Conservation (phyloP, 2,888 invertebrate genomes). For the Chymomyza procnemis region DNA sequence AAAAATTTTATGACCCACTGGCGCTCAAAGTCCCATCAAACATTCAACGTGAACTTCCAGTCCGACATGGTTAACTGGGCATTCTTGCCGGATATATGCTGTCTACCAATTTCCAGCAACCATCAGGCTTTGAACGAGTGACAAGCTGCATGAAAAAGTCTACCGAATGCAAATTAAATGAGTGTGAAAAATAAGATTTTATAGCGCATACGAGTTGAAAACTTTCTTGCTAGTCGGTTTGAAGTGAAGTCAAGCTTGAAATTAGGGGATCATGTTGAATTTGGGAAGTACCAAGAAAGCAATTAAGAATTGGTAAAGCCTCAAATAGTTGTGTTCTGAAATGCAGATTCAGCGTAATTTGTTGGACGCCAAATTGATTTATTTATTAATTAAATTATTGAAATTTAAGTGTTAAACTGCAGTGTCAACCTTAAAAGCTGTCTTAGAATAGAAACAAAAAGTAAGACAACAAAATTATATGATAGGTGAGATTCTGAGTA, state of each 20-base stretch:
- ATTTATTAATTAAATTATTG: too few relatives aligned
- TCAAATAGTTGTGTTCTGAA: too few relatives aligned
- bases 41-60: slow-evolving; percentile 13
- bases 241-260: slow-evolving; percentile 57
- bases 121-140: not conserved
- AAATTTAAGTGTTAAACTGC: too few relatives aligned
- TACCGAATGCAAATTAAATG: slow-evolving; percentile 57
- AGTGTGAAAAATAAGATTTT: not conserved
- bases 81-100: slow-evolving; percentile 48
- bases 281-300: not conserved
- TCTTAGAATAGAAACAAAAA: too few relatives aligned
- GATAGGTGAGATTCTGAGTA: too few relatives aligned
- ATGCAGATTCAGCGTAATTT: too few relatives aligned
- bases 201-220: slow-evolving; percentile 24
- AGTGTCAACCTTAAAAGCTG: too few relatives aligned
- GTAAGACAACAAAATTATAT: too few relatives aligned
- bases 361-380: too few relatives aligned
- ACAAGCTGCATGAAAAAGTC: slow-evolving; percentile 43
- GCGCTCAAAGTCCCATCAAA: slow-evolving; percentile 51
- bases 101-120: slow-evolving; percentile 34
- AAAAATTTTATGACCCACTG: slow-evolving; percentile 55
- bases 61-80: not conserved
- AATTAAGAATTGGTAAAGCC: not conserved
- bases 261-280: slow-evolving; percentile 31
- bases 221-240: slow-evolving; percentile 58